Conservation (phyloP, 2,113 vertebrate genomes). For the Xenopus borealis region DNA sequence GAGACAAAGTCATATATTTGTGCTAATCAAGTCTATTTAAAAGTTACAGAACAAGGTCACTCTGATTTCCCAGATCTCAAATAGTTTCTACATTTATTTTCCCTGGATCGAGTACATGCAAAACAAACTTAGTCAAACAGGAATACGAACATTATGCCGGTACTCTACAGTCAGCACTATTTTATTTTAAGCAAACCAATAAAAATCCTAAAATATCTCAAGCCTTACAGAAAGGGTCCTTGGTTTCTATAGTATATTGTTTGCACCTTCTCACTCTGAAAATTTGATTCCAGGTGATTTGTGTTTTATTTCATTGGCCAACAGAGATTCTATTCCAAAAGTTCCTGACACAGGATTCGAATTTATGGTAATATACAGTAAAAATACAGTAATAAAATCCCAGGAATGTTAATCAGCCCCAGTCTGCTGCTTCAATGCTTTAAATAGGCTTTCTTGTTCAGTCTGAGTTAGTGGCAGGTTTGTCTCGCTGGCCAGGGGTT, state of each 20-base stretch:
- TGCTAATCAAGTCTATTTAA: not conserved
- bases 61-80: slow-evolving; percentile 1
- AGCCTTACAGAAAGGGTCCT: not conserved
- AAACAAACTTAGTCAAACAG: slow-evolving; percentile 4
- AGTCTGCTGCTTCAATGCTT: not conserved
- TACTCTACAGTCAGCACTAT: not conserved
- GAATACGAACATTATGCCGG: not conserved
- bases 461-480: too few species aligned
- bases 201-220: not conserved
- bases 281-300: not conserved
- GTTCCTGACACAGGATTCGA: not conserved
- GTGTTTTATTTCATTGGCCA: not conserved
- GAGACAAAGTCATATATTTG: too few species aligned
- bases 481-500: too few species aligned
- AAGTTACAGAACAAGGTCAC: slow-evolving; percentile 5
- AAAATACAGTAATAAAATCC: slow-evolving; percentile 3
- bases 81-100: not conserved
- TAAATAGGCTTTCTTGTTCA: not conserved
- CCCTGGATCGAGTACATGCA: not conserved
- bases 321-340: not conserved
- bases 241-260: not conserved
- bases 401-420: not conserved
- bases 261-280: not conserved
- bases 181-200: not conserved
- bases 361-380: slow-evolving; percentile 1